Percentiles rank a stretch among this genome's conserved stretches.
Conservation (phyloP, 1,140 invertebrate genomes). For the Aphaenogaster floridana region DNA sequence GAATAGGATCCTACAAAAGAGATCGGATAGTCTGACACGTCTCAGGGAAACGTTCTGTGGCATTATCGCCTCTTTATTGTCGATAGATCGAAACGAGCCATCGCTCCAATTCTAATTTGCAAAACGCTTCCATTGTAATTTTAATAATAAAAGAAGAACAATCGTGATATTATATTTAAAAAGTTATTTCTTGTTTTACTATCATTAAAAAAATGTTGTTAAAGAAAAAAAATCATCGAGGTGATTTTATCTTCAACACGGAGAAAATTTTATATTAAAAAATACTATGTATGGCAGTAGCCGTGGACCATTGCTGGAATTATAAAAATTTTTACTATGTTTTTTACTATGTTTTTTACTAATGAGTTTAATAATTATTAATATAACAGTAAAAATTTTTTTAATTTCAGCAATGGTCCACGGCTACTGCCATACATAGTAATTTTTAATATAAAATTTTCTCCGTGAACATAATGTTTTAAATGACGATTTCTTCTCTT, state of each 20-base stretch:
- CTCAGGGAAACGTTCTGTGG: background rate
- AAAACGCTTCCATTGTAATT: background rate
- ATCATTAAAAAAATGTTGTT: background rate
- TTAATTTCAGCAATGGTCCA: no score
- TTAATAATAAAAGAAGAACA: background rate
- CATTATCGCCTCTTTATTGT: constrained; percentile 1
- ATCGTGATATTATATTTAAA: background rate
- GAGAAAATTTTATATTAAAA: no score
- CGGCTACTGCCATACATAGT: no score
- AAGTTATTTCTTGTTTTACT: background rate
- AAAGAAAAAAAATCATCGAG: background rate
- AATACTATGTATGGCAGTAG: no score
- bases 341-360: no score
- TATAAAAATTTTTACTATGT: no score
- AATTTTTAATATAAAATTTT: no score
- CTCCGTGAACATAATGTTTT: background rate
- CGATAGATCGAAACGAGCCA: constrained; percentile 1
- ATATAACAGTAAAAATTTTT: no score
- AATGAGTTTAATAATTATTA: no score
- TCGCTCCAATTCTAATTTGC: background rate
- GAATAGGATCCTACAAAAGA: constrained; percentile 1
- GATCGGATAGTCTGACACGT: background rate
- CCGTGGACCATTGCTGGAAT: no score
- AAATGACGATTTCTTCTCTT: background rate
- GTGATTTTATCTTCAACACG: background rate